phyloP scores from a whole-genome alignment of 2,888 invertebrate species.

The Hirudinaria manillensis region DNA sequence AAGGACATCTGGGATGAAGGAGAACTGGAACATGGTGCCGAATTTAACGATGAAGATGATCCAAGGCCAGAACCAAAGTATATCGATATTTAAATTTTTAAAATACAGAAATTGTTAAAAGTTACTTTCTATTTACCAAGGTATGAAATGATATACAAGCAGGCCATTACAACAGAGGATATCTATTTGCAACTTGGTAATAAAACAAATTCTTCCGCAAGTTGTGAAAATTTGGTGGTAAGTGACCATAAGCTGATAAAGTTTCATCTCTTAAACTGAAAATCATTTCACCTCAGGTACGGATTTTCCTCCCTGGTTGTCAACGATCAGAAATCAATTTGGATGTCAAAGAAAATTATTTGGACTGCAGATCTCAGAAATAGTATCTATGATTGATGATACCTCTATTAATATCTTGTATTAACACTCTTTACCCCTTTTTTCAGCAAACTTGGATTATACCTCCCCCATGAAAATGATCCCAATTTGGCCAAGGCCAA shows the following conservation, averaged over 20 bases:
- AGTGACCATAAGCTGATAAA: conserved; percentile 45
- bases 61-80: conserved; percentile 53
- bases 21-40: conserved; percentile 50
- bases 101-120: conserved; percentile 8
- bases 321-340: conserved; percentile 70
- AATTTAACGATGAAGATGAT: conserved; percentile 50
- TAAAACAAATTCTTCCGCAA: conserved; percentile 71
- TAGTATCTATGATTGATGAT: conserved; percentile 42
- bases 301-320: conserved; percentile 70
- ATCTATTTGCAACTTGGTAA: conserved; percentile 77
- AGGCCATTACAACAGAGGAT: conserved; percentile 77
- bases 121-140: conserved; percentile 38
- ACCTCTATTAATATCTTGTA: not conserved
- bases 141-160: conserved; percentile 76
- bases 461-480: conserved; percentile 74
- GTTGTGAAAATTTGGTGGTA: conserved; percentile 81
- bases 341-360: conserved; percentile 60
- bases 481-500: conserved; percentile 74
- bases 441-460: conserved; percentile 62
- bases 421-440: conserved; percentile 10
- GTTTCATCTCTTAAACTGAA: not conserved
- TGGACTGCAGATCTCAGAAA: conserved; percentile 57
- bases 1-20: conserved; percentile 53
- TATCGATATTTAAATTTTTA: conserved; percentile 34
- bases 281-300: conserved; percentile 44